Evolutionary conservation across 2,113 vertebrate species (phyloP), one percentile per base, ranked within the genome.

Genomic region (Oncorhynchus nerka): DNA sequence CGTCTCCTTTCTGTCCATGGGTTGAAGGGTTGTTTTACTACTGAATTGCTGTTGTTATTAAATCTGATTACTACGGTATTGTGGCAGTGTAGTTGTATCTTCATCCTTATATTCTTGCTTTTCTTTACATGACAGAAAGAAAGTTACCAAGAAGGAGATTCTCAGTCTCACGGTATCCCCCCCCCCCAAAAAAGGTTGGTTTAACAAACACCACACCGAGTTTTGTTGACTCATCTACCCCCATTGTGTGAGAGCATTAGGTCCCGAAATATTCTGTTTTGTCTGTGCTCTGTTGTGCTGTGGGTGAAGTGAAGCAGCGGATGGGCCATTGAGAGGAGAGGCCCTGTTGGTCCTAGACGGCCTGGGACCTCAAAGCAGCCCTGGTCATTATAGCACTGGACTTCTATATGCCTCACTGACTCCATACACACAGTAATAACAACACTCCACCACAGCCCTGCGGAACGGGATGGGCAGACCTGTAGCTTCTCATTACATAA

Each of bases 371-470:
- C 69, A 95, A 93, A 91, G 39, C 39, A 45, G 90, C 91, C 88
- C 90, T 93, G 94, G 94, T 89, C 93, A 94, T 94, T 91, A 95
- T 91, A 95, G 93, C 91, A 90, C 90, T 90, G 89, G 93, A 89
- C 93, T 90, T 91, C 87, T 94, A 94, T 96, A 93, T 94, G 94
- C 94, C 93, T 95, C 93, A 94, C 86, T 94, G 94, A 91, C 88
- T 84, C 88, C 93, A 89, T 93, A 95, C 93, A 95, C 93, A 93
- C 90, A 91, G 83, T 94, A 93, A 94, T 92, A 94, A 93, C 95
- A 20, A 19, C 70, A 19, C 55, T 12, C 24, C 15, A 8, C 26
- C 59, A 62, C n/a, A 5, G 13, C 20, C 59, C 59, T 22, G 59
- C 8, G 5, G 59, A 22, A n/a, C 2, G 59, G 20, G 20, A 62